phyloP scores from a whole-genome alignment of 2,113 vertebrate genomes.

The Noctilio leporinus region DNA sequence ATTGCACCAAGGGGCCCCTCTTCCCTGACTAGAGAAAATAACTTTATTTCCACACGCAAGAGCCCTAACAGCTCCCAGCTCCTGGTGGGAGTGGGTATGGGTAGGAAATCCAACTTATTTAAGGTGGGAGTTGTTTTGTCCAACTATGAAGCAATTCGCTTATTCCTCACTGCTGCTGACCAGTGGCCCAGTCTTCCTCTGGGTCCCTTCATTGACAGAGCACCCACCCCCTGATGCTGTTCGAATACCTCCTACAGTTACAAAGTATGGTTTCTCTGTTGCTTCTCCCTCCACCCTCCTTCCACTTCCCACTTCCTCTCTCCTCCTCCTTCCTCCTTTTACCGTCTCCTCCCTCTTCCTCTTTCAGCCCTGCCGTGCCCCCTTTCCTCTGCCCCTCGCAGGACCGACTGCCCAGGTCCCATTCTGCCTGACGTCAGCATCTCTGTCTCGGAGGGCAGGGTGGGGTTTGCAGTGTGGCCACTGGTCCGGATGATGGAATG shows the following conservation, averaged over 20 bases:
- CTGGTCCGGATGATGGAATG: background rate
- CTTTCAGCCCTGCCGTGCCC: background rate
- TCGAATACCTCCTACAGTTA: background rate
- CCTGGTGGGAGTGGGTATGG: too few relatives aligned
- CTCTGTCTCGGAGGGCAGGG: background rate
- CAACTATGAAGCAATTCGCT: background rate
- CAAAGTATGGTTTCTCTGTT: background rate
- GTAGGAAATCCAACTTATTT: background rate
- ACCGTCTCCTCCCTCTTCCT: background rate
- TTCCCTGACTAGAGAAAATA: background rate
- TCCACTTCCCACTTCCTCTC: background rate
- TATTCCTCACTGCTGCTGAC: background rate
- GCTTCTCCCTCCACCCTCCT: background rate
- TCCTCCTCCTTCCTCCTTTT: background rate
- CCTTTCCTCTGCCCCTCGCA: background rate
- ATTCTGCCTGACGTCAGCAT: background rate
- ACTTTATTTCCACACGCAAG: background rate
- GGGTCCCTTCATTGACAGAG: background rate
- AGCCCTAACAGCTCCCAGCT: background rate
- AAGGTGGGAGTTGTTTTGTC: background rate
- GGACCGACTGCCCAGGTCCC: background rate
- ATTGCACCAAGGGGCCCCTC: background rate
- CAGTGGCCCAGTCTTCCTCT: background rate
- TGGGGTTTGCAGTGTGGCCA: background rate
- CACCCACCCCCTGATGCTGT: background rate